These are phyloP conservation scores for Drosophila neocordata DNA, from an alignment of 1,140 invertebrate species.

Conservation along the genomic window DNA sequence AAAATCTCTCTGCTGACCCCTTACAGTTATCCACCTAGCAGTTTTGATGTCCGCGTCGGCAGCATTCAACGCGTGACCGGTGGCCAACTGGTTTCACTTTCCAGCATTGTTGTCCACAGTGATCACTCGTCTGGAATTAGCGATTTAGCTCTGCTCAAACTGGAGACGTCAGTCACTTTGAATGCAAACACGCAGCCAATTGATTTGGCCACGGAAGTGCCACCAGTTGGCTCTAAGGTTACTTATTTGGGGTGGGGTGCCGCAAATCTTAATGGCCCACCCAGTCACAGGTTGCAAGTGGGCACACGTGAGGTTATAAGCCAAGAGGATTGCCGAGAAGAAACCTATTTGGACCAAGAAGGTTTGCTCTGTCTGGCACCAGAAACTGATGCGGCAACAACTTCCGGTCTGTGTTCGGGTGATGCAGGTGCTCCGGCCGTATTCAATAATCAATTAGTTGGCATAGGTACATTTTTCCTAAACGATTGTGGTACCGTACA, in stretches of 20 bases:
- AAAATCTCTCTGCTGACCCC: background rate
- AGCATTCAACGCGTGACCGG: conserved; percentile 70
- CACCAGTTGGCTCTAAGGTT: conserved; percentile 46
- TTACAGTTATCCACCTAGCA: conserved; percentile 58
- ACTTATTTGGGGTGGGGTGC: conserved; percentile 68
- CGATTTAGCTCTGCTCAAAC: conserved; percentile 65
- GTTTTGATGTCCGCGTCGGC: conserved; percentile 54
- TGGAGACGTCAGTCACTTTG: conserved; percentile 45
- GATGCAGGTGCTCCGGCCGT: conserved; percentile 75
- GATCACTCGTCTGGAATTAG: conserved; percentile 51
- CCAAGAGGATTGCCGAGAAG: conserved; percentile 35
- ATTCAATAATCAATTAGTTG: conserved; percentile 65
- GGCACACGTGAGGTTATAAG: conserved; percentile 48
- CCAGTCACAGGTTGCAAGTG: conserved; percentile 54
- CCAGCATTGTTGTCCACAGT: conserved; percentile 54
- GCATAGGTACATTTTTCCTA: conserved; percentile 64
- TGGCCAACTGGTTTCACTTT: conserved; percentile 53
- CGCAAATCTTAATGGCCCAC: conserved; percentile 17
- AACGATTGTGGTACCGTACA: conserved; percentile 53
- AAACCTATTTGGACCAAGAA: conserved; percentile 39
- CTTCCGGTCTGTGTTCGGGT: conserved; percentile 58
- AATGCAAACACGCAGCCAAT: conserved; percentile 63
- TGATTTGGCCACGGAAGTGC: conserved; percentile 41
- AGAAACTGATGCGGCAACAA: background rate
- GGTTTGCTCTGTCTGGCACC: conserved; percentile 62